Evolutionary conservation across 2,113 vertebrate genomes (phyloP), one percentile per base, ranked within the genome.

Genomic region (Pongo pygmaeus): DNA sequence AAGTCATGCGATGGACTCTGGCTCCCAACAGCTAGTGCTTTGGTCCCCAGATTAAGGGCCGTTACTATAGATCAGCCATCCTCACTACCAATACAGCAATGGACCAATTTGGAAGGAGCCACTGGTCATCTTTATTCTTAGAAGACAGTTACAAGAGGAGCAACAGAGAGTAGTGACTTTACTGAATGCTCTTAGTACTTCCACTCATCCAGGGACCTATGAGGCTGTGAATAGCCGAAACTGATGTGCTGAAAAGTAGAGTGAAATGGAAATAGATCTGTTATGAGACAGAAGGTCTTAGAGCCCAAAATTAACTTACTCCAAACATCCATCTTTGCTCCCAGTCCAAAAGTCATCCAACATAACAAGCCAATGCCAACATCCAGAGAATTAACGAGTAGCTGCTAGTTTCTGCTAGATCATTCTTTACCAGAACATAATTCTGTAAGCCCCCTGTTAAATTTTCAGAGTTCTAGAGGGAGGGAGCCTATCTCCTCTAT

Each of bases 1-100:
- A 64, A 64, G 1, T 0, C 13, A 64, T 32, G 27, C 12, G 12
- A 64, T 27, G 27, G 59, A 64, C 61, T 32, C 12, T 64, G 61
- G 61, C 61, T 83, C 91, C 94, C 93, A 91, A 69, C 79, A 96
- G 94, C 93, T 95, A 81, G 85, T 61, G 52, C 72, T 50, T 20
- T 35, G 38, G 93, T 32, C 91, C 61, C 74, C 35, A 84, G 84
- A 52, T 70, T 27, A 72, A 93, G 90, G 69, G 67, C 83, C 27
- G 0, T 40, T 17, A 6, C 93, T 57, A 5, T n/a, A 30, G 48
- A 78, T 70, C 48, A 46, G 32, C 59, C 86, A 23, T 35, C 80
- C 64, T 92, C 85, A 30, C 17, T 30, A 50, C 13, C 16, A 22
- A 16, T 0, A 6, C 27, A 84, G 94, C 69, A 30, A 7, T 7